Conservation (phyloP, 1,140 invertebrate genomes). For the Drosophila parvula region DNA sequence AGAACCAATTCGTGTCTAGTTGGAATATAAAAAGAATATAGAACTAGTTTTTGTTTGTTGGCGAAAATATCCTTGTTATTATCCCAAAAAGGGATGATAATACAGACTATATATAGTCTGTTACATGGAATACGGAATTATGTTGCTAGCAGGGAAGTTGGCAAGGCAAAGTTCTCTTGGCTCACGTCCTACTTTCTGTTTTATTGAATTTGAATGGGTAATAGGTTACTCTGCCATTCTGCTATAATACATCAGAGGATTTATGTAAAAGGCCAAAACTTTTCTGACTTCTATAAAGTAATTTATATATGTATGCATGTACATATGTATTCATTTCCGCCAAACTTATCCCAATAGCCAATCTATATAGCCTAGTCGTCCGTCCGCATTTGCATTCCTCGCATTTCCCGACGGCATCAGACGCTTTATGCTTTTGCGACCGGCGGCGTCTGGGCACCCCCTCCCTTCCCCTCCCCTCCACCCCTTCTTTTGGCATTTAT, state of each 20-base stretch:
- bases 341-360: conserved; percentile 33
- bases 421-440: conserved; percentile 18
- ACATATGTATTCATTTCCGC: conserved; percentile 39
- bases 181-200: conserved; percentile 8
- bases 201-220: conserved; percentile 35
- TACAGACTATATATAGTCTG: background rate
- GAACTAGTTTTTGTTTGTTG: background rate
- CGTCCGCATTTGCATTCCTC: conserved; percentile 34
- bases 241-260: conserved; percentile 6
- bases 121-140: background rate
- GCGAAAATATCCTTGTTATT: background rate
- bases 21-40: background rate
- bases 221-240: conserved; percentile 8
- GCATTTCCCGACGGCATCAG: conserved; percentile 49
- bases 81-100: background rate
- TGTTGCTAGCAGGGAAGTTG: too few species aligned
- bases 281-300: conserved; percentile 6
- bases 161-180: background rate
- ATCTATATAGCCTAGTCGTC: conserved; percentile 24
- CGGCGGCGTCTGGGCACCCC: conserved; percentile 35
- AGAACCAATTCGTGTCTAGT: background rate
- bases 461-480: too few species aligned
- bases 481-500: background rate
- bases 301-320: conserved; percentile 33
- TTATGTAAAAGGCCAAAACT: conserved; percentile 1